phyloP scores from a whole-genome alignment of 2,113 vertebrate genomes.

The Chlamydotis undulata region DNA sequence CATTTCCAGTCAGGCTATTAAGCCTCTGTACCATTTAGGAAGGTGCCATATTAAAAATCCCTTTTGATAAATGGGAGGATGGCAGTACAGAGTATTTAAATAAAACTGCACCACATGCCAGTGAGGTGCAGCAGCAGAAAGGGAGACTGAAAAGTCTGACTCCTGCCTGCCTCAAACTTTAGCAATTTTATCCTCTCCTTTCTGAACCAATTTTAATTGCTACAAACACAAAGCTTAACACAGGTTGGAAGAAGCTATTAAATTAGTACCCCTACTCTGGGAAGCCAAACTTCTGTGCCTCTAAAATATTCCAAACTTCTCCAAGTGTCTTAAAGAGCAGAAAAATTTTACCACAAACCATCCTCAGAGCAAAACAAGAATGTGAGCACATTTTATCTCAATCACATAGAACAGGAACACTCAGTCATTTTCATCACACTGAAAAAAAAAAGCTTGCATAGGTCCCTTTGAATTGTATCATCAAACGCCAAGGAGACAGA shows the following conservation, averaged over 20 bases:
- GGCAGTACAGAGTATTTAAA: neutral
- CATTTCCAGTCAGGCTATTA: neutral
- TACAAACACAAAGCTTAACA: neutral
- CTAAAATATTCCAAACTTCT: neutral
- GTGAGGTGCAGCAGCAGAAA: neutral
- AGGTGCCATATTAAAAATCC: neutral
- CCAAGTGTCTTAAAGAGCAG: neutral
- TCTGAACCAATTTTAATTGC: neutral
- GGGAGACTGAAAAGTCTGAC: neutral
- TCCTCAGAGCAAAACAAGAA: neutral
- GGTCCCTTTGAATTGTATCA: neutral
- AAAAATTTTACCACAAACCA: neutral
- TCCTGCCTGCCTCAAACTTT: neutral
- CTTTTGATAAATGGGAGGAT: neutral
- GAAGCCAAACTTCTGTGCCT: neutral
- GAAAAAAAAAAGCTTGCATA: neutral
- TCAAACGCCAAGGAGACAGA: neutral
- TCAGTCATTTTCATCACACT: neutral
- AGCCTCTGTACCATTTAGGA: neutral
- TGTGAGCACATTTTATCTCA: neutral
- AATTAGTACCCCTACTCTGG: neutral
- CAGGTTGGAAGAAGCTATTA: neutral
- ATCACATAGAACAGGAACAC: neutral
- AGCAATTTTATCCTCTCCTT: neutral
- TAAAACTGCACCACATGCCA: neutral